These are phyloP conservation scores for Tromatobia lineatoria DNA, from an alignment of 2,888 invertebrate species.

Conservation along the genomic window DNA sequence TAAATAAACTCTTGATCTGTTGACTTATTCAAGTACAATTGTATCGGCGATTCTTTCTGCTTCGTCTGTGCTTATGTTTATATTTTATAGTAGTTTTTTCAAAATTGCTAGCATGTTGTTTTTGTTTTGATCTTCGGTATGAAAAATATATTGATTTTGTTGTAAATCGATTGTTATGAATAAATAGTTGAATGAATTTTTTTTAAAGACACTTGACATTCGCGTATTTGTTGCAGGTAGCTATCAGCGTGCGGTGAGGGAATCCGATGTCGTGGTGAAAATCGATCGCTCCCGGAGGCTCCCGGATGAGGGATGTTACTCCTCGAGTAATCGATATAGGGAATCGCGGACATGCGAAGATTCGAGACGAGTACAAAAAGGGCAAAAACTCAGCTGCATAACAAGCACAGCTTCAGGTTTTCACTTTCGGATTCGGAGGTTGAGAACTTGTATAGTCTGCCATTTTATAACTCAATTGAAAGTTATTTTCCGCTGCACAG, in stretches of 20 bases:
- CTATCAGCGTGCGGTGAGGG: conserved; percentile 15
- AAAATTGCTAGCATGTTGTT: no score
- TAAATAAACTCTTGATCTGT: no score
- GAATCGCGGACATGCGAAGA: conserved; percentile 20
- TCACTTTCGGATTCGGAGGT: conserved; percentile 48
- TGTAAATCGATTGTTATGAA: background rate
- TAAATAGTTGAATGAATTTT: background rate
- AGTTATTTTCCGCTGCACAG: no score
- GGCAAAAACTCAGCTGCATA: background rate
- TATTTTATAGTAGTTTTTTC: no score
- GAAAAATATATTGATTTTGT: no score
- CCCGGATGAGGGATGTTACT: conserved; percentile 17
- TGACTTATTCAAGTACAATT: no score
- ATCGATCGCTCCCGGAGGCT: conserved; percentile 44
- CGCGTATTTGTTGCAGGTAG: conserved; percentile 18
- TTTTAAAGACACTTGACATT: background rate
- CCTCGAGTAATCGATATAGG: conserved; percentile 54
- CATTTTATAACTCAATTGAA: background rate
- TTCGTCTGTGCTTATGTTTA: no score
- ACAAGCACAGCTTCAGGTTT: conserved; percentile 30
- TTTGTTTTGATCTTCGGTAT: no score
- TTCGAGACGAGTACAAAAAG: background rate
- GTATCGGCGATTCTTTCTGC: no score
- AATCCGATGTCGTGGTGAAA: conserved; percentile 46
- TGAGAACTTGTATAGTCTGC: conserved; percentile 14